Evolutionary conservation across 2,113 vertebrate genomes (phyloP), one percentile per base, ranked within the genome.

Genomic region (Lophius piscatorius): DNA sequence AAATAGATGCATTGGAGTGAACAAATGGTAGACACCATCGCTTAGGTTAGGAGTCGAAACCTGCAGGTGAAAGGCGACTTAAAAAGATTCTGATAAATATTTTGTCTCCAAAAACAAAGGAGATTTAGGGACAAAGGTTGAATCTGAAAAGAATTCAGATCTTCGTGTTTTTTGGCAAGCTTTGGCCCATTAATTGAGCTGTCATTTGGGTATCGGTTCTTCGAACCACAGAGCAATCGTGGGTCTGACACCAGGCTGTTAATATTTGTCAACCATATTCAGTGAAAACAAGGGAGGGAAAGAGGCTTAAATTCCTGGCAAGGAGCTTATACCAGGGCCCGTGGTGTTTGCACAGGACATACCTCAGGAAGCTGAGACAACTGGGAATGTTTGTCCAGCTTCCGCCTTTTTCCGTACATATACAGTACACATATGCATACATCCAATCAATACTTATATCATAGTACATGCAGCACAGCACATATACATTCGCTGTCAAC

Each of bases 281-380:
- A 80, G 70, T 66, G 61, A 87, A 80, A 87, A 83, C 76, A 87
- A 85, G 78, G 28, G 57, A 67, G 70, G 68, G 69, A 85, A 79
- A 82, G 62, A 56, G 58, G 61, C 76, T 65, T 68, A 67, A 76
- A 82, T 78, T 64, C 70, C 63, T 75, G 80, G 78, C 78, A 81
- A 80, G 47, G 78, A 90, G 86, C 76, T 88, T 82, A 76, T 81
- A 80, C 72, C 66, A 81, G 86, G 88, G 87, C 76, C 78, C 70
- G 61, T 56, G 23, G 24, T 91, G 83, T 92, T 93, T 93, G 89
- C 89, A 89, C 82, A 93, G 89, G 88, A 91, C 85, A 74, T 81
- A 83, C 86, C 85, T 83, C 80, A 91, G 85, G 91, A 92, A 93
- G 89, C 91, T 91, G 82, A 62, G 87, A 90, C 92, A 94, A 90